Conservation (phyloP, 1,140 invertebrate genomes). For the Drosophila sucinea region DNA sequence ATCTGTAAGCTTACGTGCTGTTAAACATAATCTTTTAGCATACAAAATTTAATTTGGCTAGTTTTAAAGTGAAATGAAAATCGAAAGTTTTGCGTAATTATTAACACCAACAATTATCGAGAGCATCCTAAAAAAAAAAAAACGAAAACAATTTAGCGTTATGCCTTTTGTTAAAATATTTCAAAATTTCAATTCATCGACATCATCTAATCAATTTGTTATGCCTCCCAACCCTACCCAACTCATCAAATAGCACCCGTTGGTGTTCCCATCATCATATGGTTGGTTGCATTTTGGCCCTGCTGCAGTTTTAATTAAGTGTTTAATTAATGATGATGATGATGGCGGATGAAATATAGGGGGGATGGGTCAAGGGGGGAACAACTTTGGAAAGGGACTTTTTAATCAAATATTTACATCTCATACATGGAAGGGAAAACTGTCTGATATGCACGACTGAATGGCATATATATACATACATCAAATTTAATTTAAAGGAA, state of each 20-base stretch:
- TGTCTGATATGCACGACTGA: not conserved
- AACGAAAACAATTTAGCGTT: slow-evolving; percentile 26
- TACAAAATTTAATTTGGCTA: not conserved
- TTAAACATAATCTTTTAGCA: not conserved
- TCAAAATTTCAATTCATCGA: slow-evolving; percentile 44
- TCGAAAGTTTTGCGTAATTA: slow-evolving; percentile 50
- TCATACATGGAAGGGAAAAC: not conserved
- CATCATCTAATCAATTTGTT: slow-evolving; percentile 58
- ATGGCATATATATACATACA: not conserved
- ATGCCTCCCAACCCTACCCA: not conserved
- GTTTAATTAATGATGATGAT: slow-evolving; percentile 57
- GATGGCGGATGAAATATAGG: not conserved
- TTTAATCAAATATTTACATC: slow-evolving; percentile 6
- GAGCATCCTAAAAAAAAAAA: slow-evolving; percentile 2
- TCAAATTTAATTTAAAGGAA: not conserved
- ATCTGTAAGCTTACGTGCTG: not conserved
- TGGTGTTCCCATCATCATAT: slow-evolving; percentile 2
- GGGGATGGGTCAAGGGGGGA: too few species aligned
- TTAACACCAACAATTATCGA: slow-evolving; percentile 48
- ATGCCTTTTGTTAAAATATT: slow-evolving; percentile 36
- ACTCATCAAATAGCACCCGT: not conserved
- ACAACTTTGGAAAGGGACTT: not conserved
- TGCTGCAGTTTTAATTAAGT: slow-evolving; percentile 59
- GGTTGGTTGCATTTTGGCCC: slow-evolving; percentile 36
- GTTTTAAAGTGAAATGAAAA: not conserved